Conservation (phyloP, 2,888 invertebrate genomes). For the Drosophila nigricruria region DNA sequence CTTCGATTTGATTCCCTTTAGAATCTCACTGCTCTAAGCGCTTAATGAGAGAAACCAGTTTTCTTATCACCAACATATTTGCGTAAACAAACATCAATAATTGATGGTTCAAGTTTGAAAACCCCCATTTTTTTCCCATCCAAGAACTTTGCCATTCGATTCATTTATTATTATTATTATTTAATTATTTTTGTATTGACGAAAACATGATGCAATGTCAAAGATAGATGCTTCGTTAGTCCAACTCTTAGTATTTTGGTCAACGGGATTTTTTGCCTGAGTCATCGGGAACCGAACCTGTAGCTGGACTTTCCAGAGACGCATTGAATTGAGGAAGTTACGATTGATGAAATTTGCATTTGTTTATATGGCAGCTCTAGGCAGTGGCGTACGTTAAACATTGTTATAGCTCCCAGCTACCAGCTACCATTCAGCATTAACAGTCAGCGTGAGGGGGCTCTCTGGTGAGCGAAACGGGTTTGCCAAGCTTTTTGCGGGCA, state of each 20-base stretch:
- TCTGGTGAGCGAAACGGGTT: slow-evolving; percentile 57
- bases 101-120: slow-evolving; percentile 35
- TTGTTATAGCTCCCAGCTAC: slow-evolving; percentile 11
- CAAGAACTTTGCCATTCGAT: slow-evolving; percentile 1
- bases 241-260: slow-evolving; percentile 36
- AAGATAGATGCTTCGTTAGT: slow-evolving; percentile 2
- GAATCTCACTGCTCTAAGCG: background rate
- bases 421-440: slow-evolving; percentile 9
- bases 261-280: slow-evolving; percentile 59
- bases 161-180: too few relatives aligned
- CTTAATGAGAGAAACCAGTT: slow-evolving; percentile 29
- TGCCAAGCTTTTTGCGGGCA: slow-evolving; percentile 53
- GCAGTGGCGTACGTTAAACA: slow-evolving; percentile 6
- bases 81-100: slow-evolving; percentile 23
- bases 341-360: slow-evolving; percentile 45
- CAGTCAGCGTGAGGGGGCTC: slow-evolving; percentile 6
- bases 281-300: slow-evolving; percentile 31
- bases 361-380: slow-evolving; percentile 10
- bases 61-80: slow-evolving; percentile 36
- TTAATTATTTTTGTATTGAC: background rate
- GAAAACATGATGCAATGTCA: slow-evolving; percentile 6
- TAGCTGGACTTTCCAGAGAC: slow-evolving; percentile 38
- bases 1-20: background rate
- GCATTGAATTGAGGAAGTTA: slow-evolving; percentile 44
- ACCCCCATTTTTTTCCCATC: background rate